Base-by-base conservation (phyloP, 2,888 invertebrate species). In the Amiota mariae region DNA sequence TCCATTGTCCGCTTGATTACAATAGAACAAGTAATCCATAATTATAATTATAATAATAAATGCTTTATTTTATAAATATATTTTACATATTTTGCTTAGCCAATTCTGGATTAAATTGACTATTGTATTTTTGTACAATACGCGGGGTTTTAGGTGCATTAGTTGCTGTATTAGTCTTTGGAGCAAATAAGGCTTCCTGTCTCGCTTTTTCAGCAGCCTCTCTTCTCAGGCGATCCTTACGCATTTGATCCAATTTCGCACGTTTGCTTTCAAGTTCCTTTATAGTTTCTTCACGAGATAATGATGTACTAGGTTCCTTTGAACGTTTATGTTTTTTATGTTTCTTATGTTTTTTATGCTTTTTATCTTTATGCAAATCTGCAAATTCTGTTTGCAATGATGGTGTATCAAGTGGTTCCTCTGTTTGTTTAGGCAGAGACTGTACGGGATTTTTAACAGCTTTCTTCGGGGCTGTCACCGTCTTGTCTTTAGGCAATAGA, bases 41-140 rank as follows among this genome's bases (percentile, higher is more conserved):
- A 36, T 36, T 6, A 36, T 6, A 36, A 36, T 2, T 36, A 6
- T 36, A n/a, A n/a, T n/a, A n/a, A n/a, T n/a, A n/a, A n/a, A n/a
- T 36, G 8, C 36, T 36, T 36, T 36, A 36, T 36, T 36, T 24
- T 3, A 46, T 71, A 56, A 51, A n/a, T 46, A 48, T 46, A 67
- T 57, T 74, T 75, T 74, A 88, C 87, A 88, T 87, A 91, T 96
- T 97, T 90, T 96, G 96, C 84, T 95, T 93, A 13, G 96, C 96
- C 71, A 96, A 88, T 89, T 95, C 93, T 18, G 99, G 99, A 91
- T 98, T 98, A 89, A 97, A 99, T 89, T 98, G 98, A 2, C 97
- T 97, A 91, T 98, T 98, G 88, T 99, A 99, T 90, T 95, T 96
- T 85, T 95, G 95, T 79, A 93, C 92, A 46, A 94, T 78, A n/a